Percentiles rank a stretch among this genome's conserved stretches.
Conservation (phyloP, 2,113 vertebrate species). For the Callopanchax toddi region DNA sequence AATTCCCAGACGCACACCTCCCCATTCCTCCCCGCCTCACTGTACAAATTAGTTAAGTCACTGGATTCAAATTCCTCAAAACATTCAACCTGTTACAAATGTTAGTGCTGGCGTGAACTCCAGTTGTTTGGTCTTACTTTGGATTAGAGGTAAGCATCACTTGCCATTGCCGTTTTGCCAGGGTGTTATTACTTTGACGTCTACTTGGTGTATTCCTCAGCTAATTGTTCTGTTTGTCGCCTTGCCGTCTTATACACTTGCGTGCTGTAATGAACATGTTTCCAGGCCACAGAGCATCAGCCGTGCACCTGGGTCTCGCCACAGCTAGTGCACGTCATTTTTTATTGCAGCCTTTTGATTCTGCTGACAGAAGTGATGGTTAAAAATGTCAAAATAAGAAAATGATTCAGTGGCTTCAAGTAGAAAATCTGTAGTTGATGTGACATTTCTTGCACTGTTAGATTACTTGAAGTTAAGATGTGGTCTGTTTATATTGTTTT, state of each 20-base stretch:
- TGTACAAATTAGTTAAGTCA: constrained; percentile 62
- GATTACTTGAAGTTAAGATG: neutral
- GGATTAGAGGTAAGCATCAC: constrained; percentile 55
- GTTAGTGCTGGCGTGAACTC: constrained; percentile 12
- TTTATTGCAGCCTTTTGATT: neutral
- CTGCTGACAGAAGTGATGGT: neutral
- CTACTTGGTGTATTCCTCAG: neutral
- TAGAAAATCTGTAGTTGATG: neutral
- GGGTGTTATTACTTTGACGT: constrained; percentile 9
- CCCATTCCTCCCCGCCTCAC: constrained; percentile 35
- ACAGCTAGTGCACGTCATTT: neutral
- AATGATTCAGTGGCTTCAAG: neutral
- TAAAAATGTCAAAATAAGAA: neutral
- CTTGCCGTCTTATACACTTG: constrained; percentile 10
- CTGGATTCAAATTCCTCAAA: constrained; percentile 46
- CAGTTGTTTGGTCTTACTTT: neutral
- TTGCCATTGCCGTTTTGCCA: neutral
- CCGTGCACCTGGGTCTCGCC: constrained; percentile 35
- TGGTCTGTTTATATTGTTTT: neutral
- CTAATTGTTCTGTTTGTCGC: constrained; percentile 21
- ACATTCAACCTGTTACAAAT: constrained; percentile 44
- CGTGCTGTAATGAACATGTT: constrained; percentile 15
- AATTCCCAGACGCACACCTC: constrained; percentile 29
- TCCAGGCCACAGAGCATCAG: constrained; percentile 60
- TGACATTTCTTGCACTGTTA: constrained; percentile 1